These are phyloP conservation scores for Thamnophis elegans DNA, from an alignment of 2,797 vertebrate genomes.

Conservation along the genomic window DNA sequence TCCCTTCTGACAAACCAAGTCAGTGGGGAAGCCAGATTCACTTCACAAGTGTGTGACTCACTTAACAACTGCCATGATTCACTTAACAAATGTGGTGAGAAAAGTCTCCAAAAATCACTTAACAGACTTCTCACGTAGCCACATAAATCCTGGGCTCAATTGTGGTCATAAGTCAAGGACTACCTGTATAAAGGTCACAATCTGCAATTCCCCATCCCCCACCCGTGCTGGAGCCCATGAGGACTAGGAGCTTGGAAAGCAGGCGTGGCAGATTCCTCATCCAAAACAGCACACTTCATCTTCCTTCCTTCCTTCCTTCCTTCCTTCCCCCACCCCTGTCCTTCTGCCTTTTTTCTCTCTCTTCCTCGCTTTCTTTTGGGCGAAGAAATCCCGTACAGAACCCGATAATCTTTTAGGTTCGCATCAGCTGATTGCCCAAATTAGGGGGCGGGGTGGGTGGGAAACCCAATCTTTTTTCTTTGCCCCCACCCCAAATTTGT, in stretches of 20 bases:
- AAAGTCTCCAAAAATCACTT: background rate
- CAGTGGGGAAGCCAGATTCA: background rate
- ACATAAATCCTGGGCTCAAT: background rate
- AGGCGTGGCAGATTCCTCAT: background rate
- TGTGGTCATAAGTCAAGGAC: fast-evolving
- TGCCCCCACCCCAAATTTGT: background rate
- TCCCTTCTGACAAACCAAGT: no score
- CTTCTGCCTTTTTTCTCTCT: background rate
- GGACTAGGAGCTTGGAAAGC: background rate
- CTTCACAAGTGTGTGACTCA: background rate
- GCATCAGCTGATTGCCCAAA: background rate
- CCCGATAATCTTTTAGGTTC: background rate
- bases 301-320: background rate
- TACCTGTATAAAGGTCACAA: background rate
- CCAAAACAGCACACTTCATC: background rate
- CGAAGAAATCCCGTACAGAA: background rate
- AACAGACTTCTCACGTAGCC: background rate
- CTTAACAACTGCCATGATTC: background rate
- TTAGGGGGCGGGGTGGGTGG: fast-evolving
- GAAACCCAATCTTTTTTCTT: background rate
- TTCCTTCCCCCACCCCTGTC: no score
- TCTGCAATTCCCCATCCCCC: background rate
- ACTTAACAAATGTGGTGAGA: background rate
- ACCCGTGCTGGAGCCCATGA: background rate
- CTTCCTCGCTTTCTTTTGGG: background rate